phyloP scores from a whole-genome alignment of 2,888 invertebrate species.

The Papilio protenor region DNA sequence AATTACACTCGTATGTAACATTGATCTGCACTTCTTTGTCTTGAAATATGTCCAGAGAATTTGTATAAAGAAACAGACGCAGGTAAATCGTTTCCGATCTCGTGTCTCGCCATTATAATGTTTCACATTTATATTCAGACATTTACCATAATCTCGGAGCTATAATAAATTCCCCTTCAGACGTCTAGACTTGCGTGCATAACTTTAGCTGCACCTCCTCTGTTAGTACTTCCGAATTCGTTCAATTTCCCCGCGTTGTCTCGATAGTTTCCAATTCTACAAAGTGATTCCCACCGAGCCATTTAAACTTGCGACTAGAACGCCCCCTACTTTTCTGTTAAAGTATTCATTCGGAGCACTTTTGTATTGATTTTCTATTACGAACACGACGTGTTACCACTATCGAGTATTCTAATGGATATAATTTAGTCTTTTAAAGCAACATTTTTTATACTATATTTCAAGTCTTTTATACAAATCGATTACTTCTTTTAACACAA shows the following conservation, averaged over 20 bases:
- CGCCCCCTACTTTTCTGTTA: neutral
- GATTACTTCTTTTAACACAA: conserved; percentile 8
- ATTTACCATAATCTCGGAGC: conserved; percentile 7
- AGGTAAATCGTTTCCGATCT: conserved; percentile 11
- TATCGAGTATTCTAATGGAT: neutral
- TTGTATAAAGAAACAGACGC: neutral
- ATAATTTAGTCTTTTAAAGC: neutral
- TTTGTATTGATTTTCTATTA: conserved; percentile 31
- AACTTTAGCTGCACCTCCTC: conserved; percentile 31
- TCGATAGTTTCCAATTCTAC: conserved; percentile 26
- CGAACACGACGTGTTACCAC: conserved; percentile 4
- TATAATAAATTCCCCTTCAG: conserved; percentile 27
- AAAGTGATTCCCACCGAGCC: conserved; percentile 9
- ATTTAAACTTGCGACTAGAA: conserved; percentile 16
- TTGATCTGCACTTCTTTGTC: conserved; percentile 29
- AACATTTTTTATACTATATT: conserved; percentile 19
- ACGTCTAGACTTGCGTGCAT: conserved; percentile 39
- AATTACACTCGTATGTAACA: neutral
- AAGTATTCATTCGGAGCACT: conserved; percentile 11
- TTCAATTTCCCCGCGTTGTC: conserved; percentile 9
- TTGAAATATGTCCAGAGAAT: conserved; percentile 6
- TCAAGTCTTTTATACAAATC: conserved; percentile 19
- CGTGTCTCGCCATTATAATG: neutral
- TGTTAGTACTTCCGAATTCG: neutral
- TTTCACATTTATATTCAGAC: conserved; percentile 19